Evolutionary conservation across 2,113 vertebrate genomes (phyloP), one percentile per base, ranked within the genome.

Genomic region (Pitta sordida): DNA sequence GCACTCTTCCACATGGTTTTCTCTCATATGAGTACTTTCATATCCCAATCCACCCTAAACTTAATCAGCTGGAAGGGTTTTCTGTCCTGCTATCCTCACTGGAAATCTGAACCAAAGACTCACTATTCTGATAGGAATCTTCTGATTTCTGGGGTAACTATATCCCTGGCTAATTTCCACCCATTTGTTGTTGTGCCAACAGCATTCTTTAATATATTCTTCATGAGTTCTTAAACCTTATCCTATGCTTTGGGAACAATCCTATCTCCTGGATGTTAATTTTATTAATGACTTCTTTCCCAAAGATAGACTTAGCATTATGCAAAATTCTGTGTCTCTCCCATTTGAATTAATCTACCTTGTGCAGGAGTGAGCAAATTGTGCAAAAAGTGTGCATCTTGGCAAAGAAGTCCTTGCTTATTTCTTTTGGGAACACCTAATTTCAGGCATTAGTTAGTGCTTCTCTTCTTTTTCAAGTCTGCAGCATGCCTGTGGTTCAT

Each of bases 51-150:
- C 34, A 64, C 17, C 26, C 43, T 48, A 60, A 74, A 76, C 73
- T 23, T 46, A 29, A 80, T 73, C 41, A 83, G 14, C 17, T 62
- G 3, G 7, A 10, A 0, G 7, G 0, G 32, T 22, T n/a, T 69
- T 55, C n/a, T 46, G 16, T 81, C 29, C 14, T 32, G 1, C 34
- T 55, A 3, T 51, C 30, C 34, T 92, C 36, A 55, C 48, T 81
- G 86, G 59, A 91, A 92, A n/a, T 23, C 36, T 91, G 64, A 70
- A 17, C 19, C 43, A 77, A 10, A 86, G 14, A 56, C 32, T 92
- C 49, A 64, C 16, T 69, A 21, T 79, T 69, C 60, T 55, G 64
- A 70, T 24, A 43, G 15, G 36, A 63, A 55, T 83, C 29, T 56
- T 91, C 51, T 59, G 30, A 67, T 84, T 88, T 78, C 62, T 86